Base-by-base conservation (phyloP, 1,140 invertebrate genomes). In the Drosophila kurseongensis region DNA sequence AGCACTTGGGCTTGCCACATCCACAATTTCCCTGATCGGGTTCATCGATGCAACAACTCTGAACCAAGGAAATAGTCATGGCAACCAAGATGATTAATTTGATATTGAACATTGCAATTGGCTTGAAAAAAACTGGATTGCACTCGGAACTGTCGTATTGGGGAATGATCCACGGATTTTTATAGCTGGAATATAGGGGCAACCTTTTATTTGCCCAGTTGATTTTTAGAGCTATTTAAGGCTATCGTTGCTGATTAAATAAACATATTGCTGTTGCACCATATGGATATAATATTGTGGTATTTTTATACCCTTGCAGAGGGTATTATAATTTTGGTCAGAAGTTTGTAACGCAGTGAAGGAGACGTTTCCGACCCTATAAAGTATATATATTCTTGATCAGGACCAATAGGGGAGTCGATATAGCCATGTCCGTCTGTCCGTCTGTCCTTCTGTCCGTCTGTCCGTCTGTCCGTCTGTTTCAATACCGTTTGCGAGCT, bases 51-150 rank as follows among this genome's bases (percentile, higher is more conserved):
- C 6, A 35, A n/a, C 41, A 67, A 9, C 47, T 45, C n/a, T 55
- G 54, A 10, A 36, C 47, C 29, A 76, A 14, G 48, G 72, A 67
- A 1, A 76, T 42, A 41, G 36, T 48, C 5, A 76, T n/a, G 50
- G 48, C 48, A 16, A 76, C 1, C 73, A 76, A 48, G 29, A 76
- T 13, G 35, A 76, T 48, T 1, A 76, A 2, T 41, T 76, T 76
- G 23, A 59, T 38, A 13, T 66, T 38, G 23, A 76, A 55, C 73
- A 76, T 76, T n/a, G 18, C 3, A 9, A 36, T 36, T 1, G 42
- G 2, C n/a, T 9, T 3, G 13, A 8, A 18, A 1, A 1, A 16
- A 32, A n/a, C 29, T 42, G 18, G 5, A 16, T 9, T 23, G 36
- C 27, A 48, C 38, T 60, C 9, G 27, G 13, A 16, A 56, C 42